Evolutionary conservation across 2,888 invertebrate species (phyloP), one percentile per base, ranked within the genome.

Genomic region (Lasioglossum villosulum): DNA sequence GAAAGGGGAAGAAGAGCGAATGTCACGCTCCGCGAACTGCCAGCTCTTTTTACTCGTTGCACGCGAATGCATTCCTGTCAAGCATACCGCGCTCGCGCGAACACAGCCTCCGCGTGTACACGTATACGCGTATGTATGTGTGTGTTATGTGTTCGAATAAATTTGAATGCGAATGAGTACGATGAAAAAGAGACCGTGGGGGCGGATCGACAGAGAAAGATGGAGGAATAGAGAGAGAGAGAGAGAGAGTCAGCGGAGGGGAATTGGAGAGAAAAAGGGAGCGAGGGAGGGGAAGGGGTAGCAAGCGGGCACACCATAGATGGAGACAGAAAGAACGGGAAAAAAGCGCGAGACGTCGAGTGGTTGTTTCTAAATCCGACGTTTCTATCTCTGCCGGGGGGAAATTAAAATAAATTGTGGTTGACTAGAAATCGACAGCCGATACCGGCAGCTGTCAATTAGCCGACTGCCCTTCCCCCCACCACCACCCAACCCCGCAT

Each of bases 111-210:
- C 59, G 14, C 27, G 1, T 14, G n/a, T 4, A 27, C 27, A 12
- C 2, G 37, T 10, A 0, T 78, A 63, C 85, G 75, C 66, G 75
- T 70, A 63, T 77, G 77, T 74, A 19, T 8, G 1, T 63, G 85
- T 90, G 90, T 82, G 87, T 90, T 88, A 87, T 91, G 88, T 86
- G 91, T 91, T 91, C 91, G 91, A 91, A 91, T 91, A 91, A 91
- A 91, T 91, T 91, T 91, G 90, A 91, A 91, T 90, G 87, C 86
- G 88, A 91, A 91, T 87, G 91, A 90, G 83, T 78, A 83, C 80
- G 82, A 82, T 84, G 85, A 84, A 86, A 88, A 86, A 83, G 75
- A 71, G 63, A 16, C 66, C 66, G 75, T n/a, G 27, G 27, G 56
- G 48, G 45, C 34, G 80, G 23, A 37, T 42, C 39, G 27, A 6